A percentile compares a stretch with the other conserved stretches of the same genome.
Conservation (phyloP, 2,888 invertebrate species). For the Rhagium mordax region DNA sequence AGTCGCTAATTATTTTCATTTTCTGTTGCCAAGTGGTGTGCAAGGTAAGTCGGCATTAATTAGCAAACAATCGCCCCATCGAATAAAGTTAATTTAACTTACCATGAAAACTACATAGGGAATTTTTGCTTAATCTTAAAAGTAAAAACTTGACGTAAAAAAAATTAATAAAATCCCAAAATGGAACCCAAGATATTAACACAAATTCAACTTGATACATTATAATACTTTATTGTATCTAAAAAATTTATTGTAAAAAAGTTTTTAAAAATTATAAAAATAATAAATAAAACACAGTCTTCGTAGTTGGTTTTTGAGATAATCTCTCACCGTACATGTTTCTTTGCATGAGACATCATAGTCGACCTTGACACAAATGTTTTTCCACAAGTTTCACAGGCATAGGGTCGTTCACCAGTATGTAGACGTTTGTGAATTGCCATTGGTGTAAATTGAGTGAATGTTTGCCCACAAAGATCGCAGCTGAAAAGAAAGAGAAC, state of each 20-base stretch:
- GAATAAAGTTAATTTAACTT: too few relatives aligned
- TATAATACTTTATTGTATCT: constrained; percentile 14
- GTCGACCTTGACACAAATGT: constrained; percentile 75
- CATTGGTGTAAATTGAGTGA: constrained; percentile 78
- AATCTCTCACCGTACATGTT: constrained; percentile 63
- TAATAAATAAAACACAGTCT: constrained; percentile 28
- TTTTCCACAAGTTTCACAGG: constrained; percentile 74
- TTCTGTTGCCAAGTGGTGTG: too few relatives aligned
- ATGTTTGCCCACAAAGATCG: constrained; percentile 76
- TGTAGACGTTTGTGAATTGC: constrained; percentile 76
- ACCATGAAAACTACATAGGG: too few relatives aligned
- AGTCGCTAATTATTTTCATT: not conserved
- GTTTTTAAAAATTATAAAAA: constrained; percentile 14
- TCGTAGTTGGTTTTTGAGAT: not conserved
- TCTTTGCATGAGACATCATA: constrained; percentile 75
- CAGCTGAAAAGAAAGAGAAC: constrained; percentile 63
- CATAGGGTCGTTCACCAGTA: constrained; percentile 76
- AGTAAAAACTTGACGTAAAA: too few relatives aligned
- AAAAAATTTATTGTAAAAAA: constrained; percentile 18
- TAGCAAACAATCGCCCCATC: too few relatives aligned
- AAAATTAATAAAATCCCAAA: too few relatives aligned
- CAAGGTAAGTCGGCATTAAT: too few relatives aligned
- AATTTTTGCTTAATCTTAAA: too few relatives aligned
- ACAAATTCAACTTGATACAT: not conserved
- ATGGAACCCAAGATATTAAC: not conserved